phyloP scores from a whole-genome alignment of 2,113 vertebrate species.

The Laticauda laticaudata region DNA sequence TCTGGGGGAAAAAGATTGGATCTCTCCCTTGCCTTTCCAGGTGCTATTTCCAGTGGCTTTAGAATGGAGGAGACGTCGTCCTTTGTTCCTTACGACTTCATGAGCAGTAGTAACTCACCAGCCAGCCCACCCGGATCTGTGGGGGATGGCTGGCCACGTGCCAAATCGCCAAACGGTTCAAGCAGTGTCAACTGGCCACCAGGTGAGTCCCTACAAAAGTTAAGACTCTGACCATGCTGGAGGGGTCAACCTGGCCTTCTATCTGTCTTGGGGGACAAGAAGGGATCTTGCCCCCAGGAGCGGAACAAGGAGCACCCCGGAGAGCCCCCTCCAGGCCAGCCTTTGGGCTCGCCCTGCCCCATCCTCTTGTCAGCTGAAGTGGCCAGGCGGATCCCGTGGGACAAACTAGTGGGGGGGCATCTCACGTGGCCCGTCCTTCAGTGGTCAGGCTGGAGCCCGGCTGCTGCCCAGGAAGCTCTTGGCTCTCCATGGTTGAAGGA shows the following conservation, averaged over 20 bases:
- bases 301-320: neutral
- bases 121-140: slow-evolving; percentile 95
- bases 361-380: neutral
- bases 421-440: neutral
- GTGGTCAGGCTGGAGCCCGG: neutral
- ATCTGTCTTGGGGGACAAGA: neutral
- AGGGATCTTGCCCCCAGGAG: neutral
- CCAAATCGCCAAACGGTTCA: slow-evolving; percentile 98
- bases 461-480: neutral
- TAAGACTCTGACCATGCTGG: neutral
- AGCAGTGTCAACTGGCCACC: slow-evolving; percentile 96
- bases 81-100: slow-evolving; percentile 92
- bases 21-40: slow-evolving; percentile 52
- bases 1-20: neutral
- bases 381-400: neutral
- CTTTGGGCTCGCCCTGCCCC: no score
- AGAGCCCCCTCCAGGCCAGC: neutral
- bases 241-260: neutral
- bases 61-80: slow-evolving; percentile 94
- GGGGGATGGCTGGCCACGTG: slow-evolving; percentile 98
- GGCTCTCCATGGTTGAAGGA: neutral
- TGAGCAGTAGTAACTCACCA: slow-evolving; percentile 90
- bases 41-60: slow-evolving; percentile 98
- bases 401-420: no score
- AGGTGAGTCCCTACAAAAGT: slow-evolving; percentile 63